Evolutionary conservation across 1,140 invertebrate genomes (phyloP).

Genomic region (Prorops nasuta): DNA sequence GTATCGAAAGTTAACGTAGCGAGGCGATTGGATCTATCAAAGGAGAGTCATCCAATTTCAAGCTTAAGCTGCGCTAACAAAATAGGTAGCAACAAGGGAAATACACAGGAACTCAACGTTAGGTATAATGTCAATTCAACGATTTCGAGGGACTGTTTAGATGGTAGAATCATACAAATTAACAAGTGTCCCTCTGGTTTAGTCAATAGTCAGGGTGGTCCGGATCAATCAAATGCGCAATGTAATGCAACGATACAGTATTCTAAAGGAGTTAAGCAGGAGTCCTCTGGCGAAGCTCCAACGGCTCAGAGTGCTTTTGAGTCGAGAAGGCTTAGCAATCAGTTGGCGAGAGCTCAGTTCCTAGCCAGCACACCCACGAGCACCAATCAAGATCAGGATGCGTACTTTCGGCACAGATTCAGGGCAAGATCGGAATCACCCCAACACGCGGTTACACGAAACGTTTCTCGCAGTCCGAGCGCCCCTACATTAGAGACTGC

Average conservation of each 20-base stretch:
- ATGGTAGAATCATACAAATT: background rate
- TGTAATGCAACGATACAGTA: background rate
- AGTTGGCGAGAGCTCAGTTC: conserved; percentile 49
- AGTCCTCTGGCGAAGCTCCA: too few relatives aligned
- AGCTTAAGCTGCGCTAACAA: background rate
- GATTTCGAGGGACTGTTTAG: too few relatives aligned
- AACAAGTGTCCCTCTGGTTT: background rate
- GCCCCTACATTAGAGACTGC: conserved; percentile 51
- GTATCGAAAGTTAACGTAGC: conserved; percentile 25
- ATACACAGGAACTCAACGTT: background rate
- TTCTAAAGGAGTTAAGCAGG: background rate
- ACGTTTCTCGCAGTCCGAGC: conserved; percentile 48
- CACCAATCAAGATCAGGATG: conserved; percentile 23
- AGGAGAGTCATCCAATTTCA: background rate
- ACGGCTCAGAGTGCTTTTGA: conserved; percentile 36
- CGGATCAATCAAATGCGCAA: too few relatives aligned
- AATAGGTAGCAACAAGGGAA: background rate
- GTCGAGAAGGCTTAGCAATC: conserved; percentile 44
- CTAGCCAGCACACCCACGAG: conserved; percentile 27
- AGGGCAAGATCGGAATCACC: conserved; percentile 50
- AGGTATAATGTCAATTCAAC: background rate
- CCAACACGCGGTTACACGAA: conserved; percentile 31
- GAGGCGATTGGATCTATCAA: conserved; percentile 32
- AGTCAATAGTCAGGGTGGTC: too few relatives aligned
- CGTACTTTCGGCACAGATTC: conserved; percentile 37